Percentiles rank a stretch among this genome's conserved stretches.
Conservation (phyloP, 2,797 vertebrate genomes). For the Columba guinea region DNA sequence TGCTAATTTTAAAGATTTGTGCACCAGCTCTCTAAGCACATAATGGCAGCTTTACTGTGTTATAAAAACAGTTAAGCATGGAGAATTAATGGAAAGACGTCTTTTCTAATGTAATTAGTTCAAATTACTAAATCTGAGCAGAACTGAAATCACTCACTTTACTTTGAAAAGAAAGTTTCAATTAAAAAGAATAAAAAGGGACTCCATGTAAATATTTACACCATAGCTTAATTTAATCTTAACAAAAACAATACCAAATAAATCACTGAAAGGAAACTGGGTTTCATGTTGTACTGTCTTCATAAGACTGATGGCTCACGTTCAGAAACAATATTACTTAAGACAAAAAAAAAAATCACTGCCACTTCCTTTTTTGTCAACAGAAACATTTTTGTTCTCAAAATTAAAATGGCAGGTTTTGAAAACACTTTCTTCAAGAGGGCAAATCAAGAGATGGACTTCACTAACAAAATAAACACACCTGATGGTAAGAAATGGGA, state of each 20-base stretch:
- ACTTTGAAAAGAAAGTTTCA: slow-evolving; percentile 54
- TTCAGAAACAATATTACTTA: slow-evolving; percentile 60
- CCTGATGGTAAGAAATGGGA: slow-evolving; percentile 94
- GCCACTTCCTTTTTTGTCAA: slow-evolving; percentile 61
- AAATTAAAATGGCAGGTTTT: background rate
- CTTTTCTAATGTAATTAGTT: slow-evolving; percentile 57
- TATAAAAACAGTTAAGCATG: slow-evolving; percentile 60
- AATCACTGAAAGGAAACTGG: slow-evolving; percentile 60
- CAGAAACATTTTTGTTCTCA: background rate
- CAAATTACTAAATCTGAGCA: slow-evolving; percentile 65
- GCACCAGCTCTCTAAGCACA: slow-evolving; percentile 17
- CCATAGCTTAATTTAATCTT: slow-evolving; percentile 60
- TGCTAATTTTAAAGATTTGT: slow-evolving; percentile 54
- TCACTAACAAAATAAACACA: slow-evolving; percentile 57
- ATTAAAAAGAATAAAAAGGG: slow-evolving; percentile 55
- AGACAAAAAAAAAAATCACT: background rate
- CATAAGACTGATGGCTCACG: slow-evolving; percentile 49
- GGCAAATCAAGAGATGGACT: background rate
- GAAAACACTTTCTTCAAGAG: background rate
- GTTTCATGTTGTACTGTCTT: slow-evolving; percentile 64
- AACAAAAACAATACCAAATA: slow-evolving; percentile 70
- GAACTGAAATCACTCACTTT: slow-evolving; percentile 58
- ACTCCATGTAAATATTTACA: slow-evolving; percentile 68
- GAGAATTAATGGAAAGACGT: slow-evolving; percentile 45
- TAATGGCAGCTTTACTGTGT: slow-evolving; percentile 48